Conservation (phyloP, 2,888 invertebrate genomes). For the Nemurella pictetii region DNA sequence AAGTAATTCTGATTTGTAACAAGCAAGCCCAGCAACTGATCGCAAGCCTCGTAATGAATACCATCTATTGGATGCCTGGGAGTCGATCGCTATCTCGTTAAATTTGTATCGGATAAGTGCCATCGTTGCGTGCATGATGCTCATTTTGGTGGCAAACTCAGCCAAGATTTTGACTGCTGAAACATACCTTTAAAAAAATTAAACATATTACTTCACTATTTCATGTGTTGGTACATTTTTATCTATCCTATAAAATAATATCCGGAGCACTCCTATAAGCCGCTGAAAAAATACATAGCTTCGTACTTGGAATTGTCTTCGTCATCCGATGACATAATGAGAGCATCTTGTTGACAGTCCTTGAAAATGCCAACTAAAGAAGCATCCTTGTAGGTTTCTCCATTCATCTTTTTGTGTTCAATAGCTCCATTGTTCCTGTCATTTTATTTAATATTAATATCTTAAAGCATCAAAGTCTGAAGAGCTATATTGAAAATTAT, state of each 20-base stretch:
- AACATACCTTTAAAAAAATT: neutral
- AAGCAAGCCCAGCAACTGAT: neutral
- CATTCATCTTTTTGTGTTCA: neutral
- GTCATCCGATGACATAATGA: too few relatives aligned
- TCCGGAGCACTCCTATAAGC: too few relatives aligned
- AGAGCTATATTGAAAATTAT: neutral
- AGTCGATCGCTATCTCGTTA: neutral
- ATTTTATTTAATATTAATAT: neutral
- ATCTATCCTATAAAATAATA: neutral
- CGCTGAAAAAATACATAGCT: neutral
- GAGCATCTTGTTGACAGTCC: neutral
- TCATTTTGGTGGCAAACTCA: conserved; percentile 13
- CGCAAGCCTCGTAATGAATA: neutral
- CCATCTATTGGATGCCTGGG: neutral
- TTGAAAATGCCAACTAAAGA: neutral
- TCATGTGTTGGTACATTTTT: neutral
- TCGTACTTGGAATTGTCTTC: neutral
- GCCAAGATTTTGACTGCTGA: conserved; percentile 12
- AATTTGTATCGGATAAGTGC: conserved; percentile 25
- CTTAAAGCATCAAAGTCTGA: neutral
- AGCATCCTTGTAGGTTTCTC: neutral
- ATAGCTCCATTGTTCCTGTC: neutral
- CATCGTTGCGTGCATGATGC: conserved; percentile 21
- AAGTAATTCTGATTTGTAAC: conserved; percentile 12
- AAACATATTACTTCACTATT: neutral